These are phyloP conservation scores for Zeus faber DNA, from an alignment of 2,113 vertebrate genomes.

Conservation along the genomic window DNA sequence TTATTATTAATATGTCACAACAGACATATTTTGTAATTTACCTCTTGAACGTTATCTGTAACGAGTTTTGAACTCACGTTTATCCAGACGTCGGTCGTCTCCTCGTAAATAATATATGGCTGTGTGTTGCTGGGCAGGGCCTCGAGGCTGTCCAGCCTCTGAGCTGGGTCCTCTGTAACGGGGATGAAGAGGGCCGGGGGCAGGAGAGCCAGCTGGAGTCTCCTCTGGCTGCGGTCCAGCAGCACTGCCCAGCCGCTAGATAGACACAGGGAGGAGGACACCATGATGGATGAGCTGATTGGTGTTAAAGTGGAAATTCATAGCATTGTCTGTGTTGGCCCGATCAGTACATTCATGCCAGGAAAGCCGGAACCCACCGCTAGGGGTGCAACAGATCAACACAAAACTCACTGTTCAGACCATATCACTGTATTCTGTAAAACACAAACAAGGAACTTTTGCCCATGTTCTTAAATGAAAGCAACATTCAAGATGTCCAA, in stretches of 20 bases:
- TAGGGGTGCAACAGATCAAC: too few relatives aligned
- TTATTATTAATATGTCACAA: not conserved
- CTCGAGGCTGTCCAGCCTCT: slow-evolving; percentile 80
- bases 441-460: too few relatives aligned
- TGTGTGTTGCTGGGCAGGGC: slow-evolving; percentile 80
- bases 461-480: too few relatives aligned
- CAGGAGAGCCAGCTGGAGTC: slow-evolving; percentile 87
- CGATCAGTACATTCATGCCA: too few relatives aligned
- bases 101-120: slow-evolving; percentile 90
- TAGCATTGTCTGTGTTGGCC: too few relatives aligned
- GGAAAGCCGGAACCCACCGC: too few relatives aligned
- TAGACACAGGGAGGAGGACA: slow-evolving; percentile 8
- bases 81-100: slow-evolving; percentile 94
- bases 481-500: too few relatives aligned
- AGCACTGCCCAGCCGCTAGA: slow-evolving; percentile 92
- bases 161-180: slow-evolving; percentile 76
- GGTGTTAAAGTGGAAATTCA: too few relatives aligned
- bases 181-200: slow-evolving; percentile 89
- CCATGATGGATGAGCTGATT: not conserved
- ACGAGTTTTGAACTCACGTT: slow-evolving; percentile 86
- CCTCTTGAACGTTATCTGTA: too few relatives aligned
- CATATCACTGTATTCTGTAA: too few relatives aligned
- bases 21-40: too few relatives aligned
- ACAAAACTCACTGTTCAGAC: too few relatives aligned
- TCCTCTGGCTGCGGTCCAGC: slow-evolving; percentile 90